Conservation (phyloP, 2,888 invertebrate species). For the Tenthredo notha region DNA sequence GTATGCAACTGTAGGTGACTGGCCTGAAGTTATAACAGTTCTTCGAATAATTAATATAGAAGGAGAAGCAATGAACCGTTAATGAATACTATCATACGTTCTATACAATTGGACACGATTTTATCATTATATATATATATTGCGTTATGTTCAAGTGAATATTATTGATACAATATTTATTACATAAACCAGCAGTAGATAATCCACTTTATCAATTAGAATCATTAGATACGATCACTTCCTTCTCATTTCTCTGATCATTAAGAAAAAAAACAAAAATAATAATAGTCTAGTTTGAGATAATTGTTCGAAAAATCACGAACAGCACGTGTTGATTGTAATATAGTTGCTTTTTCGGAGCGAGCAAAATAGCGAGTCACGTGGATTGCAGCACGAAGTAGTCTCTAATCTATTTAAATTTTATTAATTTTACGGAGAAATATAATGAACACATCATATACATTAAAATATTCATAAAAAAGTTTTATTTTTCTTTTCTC, state of each 20-base stretch:
- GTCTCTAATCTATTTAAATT: neutral
- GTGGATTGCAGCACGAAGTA: neutral
- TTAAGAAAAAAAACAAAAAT: neutral
- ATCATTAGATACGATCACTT: neutral
- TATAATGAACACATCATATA: neutral
- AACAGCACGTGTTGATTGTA: neutral
- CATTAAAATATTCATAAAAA: neutral
- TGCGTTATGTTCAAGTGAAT: neutral
- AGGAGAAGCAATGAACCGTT: neutral
- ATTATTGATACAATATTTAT: neutral
- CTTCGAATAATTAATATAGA: constrained; percentile 1
- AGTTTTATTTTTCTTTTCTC: neutral
- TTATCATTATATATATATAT: neutral
- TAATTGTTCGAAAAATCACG: neutral
- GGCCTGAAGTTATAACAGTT: constrained; percentile 29
- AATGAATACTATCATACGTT: neutral
- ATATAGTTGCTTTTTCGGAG: neutral
- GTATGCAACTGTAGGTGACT: constrained; percentile 15
- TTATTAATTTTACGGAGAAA: neutral
- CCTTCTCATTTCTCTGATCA: neutral
- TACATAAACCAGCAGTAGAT: neutral
- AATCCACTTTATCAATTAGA: neutral
- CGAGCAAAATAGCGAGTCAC: neutral
- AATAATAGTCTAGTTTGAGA: neutral
- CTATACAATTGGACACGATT: neutral